phyloP scores from a whole-genome alignment of 2,113 vertebrate species.

The Rhombomys opimus region DNA sequence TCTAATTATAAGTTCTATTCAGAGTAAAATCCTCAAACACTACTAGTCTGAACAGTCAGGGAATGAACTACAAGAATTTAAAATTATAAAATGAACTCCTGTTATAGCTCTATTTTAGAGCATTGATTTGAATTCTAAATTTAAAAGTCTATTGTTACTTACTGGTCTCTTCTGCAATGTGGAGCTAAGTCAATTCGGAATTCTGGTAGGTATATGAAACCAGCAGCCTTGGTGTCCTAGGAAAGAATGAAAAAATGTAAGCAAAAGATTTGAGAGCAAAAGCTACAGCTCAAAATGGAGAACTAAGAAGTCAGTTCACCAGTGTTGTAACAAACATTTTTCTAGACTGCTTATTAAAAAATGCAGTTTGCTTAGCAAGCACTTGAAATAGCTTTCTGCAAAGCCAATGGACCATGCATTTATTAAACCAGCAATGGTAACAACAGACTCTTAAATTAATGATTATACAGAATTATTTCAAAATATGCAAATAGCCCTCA shows the following conservation, averaged over 20 bases:
- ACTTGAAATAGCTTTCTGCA: slow-evolving; percentile 6
- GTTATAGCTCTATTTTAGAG: slow-evolving; percentile 15
- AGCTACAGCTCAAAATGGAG: slow-evolving; percentile 26
- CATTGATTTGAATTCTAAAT: not conserved
- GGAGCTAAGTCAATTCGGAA: slow-evolving; percentile 95
- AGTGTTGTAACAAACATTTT: not conserved
- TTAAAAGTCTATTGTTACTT: slow-evolving; percentile 83
- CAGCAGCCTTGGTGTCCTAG: slow-evolving; percentile 94
- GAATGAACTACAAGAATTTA: not conserved
- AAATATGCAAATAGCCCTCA: slow-evolving; percentile 61
- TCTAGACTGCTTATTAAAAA: slow-evolving; percentile 1
- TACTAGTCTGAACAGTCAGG: not conserved
- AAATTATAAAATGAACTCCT: not conserved
- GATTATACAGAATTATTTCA: slow-evolving; percentile 55
- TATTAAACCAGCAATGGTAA: slow-evolving; percentile 43
- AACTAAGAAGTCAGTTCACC: slow-evolving; percentile 14
- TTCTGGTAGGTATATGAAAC: slow-evolving; percentile 95
- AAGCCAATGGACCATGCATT: slow-evolving; percentile 56
- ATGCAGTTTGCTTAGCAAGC: slow-evolving; percentile 55
- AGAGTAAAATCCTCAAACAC: not conserved
- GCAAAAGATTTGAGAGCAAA: not conserved
- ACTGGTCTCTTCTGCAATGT: slow-evolving; percentile 95
- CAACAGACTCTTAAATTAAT: slow-evolving; percentile 32
- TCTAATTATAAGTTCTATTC: not conserved
- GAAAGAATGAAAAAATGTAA: not conserved